A percentile compares a stretch with the other conserved stretches of the same genome.
phyloP scores from a whole-genome alignment of 2,113 vertebrate species.

The Megatriorchis doriae region DNA sequence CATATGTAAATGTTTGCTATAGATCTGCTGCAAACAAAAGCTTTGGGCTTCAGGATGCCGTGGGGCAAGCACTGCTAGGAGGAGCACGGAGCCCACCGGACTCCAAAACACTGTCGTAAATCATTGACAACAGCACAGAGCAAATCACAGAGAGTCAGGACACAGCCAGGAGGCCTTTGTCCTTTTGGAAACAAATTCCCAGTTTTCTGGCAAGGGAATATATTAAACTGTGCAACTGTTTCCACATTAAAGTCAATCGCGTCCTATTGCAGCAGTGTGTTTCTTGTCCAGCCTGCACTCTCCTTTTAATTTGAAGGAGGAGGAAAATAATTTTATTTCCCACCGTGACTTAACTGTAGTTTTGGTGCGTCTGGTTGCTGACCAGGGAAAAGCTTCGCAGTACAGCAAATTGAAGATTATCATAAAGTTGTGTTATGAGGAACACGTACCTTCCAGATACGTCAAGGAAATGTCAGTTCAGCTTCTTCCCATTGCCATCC shows the following conservation, averaged over 20 bases:
- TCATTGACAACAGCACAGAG: constrained; percentile 60
- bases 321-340: background rate
- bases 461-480: background rate
- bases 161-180: constrained; percentile 2
- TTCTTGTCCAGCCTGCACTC: background rate
- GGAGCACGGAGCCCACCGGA: background rate
- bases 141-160: background rate
- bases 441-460: background rate
- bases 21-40: background rate
- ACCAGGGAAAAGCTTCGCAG: background rate
- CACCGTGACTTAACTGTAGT: background rate
- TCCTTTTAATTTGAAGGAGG: background rate
- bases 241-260: constrained; percentile 8
- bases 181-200: constrained; percentile 40
- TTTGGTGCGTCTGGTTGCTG: background rate
- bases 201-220: background rate
- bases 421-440: constrained; percentile 9
- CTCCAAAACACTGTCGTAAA: background rate
- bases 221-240: constrained; percentile 16
- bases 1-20: background rate
- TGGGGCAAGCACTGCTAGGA: background rate
- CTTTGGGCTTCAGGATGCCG: background rate
- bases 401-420: background rate
- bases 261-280: background rate
- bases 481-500: constrained; percentile 1